A percentile compares a stretch with the other conserved stretches of the same genome.
Evolutionary conservation across 2,797 vertebrate genomes (phyloP).

Genomic region (Gadopsis marmoratus): DNA sequence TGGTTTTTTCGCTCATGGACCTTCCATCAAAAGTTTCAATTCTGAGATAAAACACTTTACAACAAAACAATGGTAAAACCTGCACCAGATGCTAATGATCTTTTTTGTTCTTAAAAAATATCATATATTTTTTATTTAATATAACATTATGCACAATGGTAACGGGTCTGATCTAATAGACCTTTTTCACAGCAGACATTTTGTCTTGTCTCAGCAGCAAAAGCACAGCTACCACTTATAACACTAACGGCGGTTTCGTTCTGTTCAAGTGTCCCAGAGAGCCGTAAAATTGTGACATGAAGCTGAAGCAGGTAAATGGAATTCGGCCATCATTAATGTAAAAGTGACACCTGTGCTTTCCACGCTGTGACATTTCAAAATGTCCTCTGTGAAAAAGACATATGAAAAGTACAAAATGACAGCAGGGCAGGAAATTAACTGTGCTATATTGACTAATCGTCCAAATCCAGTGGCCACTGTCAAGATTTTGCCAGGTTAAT

Average conservation of each 20-base stretch:
- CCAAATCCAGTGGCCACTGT: neutral
- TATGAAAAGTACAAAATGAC: neutral
- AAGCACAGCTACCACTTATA: neutral
- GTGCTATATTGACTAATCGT: neutral
- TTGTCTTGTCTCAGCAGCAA: neutral
- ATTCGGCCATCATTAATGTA: neutral
- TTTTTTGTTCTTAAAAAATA: neutral
- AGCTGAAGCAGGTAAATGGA: neutral
- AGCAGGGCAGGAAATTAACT: neutral
- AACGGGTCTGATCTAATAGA: neutral
- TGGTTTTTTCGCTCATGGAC: too few species aligned
- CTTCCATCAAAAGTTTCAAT: neutral
- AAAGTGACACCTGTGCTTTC: neutral
- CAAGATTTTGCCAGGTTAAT: neutral
- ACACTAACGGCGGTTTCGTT: neutral
- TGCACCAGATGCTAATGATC: neutral
- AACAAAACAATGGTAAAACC: neutral
- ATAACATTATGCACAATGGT: neutral
- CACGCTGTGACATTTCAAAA: neutral
- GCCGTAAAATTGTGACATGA: neutral
- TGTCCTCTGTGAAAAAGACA: neutral
- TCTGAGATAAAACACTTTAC: neutral
- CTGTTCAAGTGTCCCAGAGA: neutral
- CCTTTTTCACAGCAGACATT: neutral
- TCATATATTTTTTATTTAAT: neutral